Percentiles rank a stretch among this genome's conserved stretches.
These are phyloP conservation scores for Caenorhabditis virilis DNA, from an alignment of 2,888 invertebrate species.

Conservation along the genomic window DNA sequence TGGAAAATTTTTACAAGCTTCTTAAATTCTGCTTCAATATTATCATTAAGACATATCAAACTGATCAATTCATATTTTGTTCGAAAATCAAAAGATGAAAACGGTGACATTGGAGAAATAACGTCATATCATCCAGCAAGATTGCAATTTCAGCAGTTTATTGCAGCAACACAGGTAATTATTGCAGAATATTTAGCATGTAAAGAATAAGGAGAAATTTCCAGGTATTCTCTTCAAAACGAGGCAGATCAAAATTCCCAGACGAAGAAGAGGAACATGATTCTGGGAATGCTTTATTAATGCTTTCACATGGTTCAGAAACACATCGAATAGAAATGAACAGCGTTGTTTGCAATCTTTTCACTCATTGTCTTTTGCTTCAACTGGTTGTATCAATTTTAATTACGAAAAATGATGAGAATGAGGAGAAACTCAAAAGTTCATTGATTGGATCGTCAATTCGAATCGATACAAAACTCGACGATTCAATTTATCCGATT, in stretches of 20 bases:
- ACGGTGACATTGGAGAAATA: constrained; percentile 70
- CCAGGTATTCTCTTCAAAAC: constrained; percentile 24
- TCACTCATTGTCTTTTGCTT: constrained; percentile 46
- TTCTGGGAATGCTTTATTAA: constrained; percentile 16
- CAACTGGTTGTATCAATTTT: constrained; percentile 48
- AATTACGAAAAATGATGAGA: constrained; percentile 18
- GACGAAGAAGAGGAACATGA: constrained; percentile 18
- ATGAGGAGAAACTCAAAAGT: constrained; percentile 14
- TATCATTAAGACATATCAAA: constrained; percentile 82
- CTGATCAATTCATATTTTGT: constrained; percentile 88
- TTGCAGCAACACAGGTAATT: constrained; percentile 25
- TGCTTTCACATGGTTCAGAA: constrained; percentile 30
- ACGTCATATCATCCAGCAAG: constrained; percentile 25
- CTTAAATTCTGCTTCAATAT: constrained; percentile 67
- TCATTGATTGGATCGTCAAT: constrained; percentile 19
- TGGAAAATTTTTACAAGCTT: constrained; percentile 21
- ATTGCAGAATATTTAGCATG: too few relatives aligned
- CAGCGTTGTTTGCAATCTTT: constrained; percentile 24
- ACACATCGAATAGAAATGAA: constrained; percentile 25
- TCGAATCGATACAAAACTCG: constrained; percentile 9
- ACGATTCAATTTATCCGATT: constrained; percentile 19
- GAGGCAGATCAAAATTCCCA: constrained; percentile 1
- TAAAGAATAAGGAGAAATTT: too few relatives aligned
- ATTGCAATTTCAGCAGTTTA: constrained; percentile 22
- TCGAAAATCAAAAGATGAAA: constrained; percentile 89